Conservation (phyloP, 53 echinoderm and acorn worm genomes). For the Antedon mediterranea region DNA sequence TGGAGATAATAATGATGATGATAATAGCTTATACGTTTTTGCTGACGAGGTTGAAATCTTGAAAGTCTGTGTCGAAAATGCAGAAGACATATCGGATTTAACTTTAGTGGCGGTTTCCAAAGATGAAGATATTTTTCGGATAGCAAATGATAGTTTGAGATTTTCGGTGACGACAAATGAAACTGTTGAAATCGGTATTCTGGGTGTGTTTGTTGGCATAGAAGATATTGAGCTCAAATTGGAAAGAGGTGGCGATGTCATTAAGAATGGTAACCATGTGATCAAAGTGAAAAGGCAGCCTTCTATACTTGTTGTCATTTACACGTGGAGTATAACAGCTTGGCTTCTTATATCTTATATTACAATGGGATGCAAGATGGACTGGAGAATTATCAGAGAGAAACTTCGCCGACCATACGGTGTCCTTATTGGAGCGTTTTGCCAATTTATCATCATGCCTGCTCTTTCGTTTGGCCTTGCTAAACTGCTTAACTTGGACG, state of each 20-base stretch:
- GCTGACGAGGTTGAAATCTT: background rate
- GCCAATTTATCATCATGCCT: conserved; percentile 63
- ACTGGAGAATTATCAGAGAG: conserved; percentile 18
- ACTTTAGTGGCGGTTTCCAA: background rate
- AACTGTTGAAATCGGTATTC: background rate
- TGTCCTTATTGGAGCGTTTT: conserved; percentile 40
- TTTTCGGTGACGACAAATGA: background rate
- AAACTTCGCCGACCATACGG: conserved; percentile 31
- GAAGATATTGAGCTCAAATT: background rate
- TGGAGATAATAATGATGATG: background rate
- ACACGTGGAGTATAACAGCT: conserved; percentile 3
- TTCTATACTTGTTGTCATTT: background rate
- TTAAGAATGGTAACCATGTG: background rate
- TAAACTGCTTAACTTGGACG: conserved; percentile 24
- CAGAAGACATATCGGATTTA: background rate
- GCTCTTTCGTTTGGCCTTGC: conserved; percentile 30
- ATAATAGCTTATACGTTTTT: background rate
- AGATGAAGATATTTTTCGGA: background rate
- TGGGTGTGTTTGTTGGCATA: background rate
- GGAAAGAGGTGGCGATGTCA: background rate
- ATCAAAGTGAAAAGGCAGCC: background rate
- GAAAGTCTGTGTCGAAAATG: background rate
- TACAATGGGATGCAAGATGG: conserved; percentile 46
- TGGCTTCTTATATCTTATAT: conserved; percentile 46
- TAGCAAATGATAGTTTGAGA: background rate